phyloP scores from a whole-genome alignment of 2,797 vertebrate species.

The Chelmon rostratus region DNA sequence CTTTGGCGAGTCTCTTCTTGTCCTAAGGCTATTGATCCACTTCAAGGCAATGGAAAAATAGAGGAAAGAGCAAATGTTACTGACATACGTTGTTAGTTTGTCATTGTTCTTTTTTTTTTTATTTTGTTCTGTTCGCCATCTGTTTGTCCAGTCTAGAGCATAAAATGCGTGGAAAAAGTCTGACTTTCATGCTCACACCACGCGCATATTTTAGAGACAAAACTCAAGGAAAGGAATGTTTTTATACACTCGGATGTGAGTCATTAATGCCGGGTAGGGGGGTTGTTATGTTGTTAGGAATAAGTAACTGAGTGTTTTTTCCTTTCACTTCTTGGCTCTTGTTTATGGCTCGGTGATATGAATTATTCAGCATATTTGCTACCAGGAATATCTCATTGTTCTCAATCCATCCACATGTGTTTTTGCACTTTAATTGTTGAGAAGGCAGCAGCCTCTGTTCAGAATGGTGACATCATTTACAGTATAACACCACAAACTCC shows the following conservation, averaged over 20 bases:
- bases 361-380: slow-evolving; percentile 49
- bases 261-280: slow-evolving; percentile 34
- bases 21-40: neutral
- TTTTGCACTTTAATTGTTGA: neutral
- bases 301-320: slow-evolving; percentile 53
- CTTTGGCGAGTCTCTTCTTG: neutral
- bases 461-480: slow-evolving; percentile 3
- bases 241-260: slow-evolving; percentile 25
- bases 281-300: slow-evolving; percentile 23
- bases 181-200: slow-evolving; percentile 21
- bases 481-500: neutral
- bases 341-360: slow-evolving; percentile 31
- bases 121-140: neutral
- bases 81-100: neutral
- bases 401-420: slow-evolving; percentile 1
- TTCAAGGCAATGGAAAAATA: slow-evolving; percentile 1
- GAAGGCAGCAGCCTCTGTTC: neutral
- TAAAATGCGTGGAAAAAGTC: neutral
- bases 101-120: neutral
- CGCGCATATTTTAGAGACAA: slow-evolving; percentile 12
- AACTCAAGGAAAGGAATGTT: slow-evolving; percentile 20
- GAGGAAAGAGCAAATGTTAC: neutral
- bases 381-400: slow-evolving; percentile 27
- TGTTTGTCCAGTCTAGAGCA: neutral
- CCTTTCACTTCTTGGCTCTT: slow-evolving; percentile 29